Base-by-base conservation (phyloP, 2,888 invertebrate species). In the Nephrotoma appendiculata region DNA sequence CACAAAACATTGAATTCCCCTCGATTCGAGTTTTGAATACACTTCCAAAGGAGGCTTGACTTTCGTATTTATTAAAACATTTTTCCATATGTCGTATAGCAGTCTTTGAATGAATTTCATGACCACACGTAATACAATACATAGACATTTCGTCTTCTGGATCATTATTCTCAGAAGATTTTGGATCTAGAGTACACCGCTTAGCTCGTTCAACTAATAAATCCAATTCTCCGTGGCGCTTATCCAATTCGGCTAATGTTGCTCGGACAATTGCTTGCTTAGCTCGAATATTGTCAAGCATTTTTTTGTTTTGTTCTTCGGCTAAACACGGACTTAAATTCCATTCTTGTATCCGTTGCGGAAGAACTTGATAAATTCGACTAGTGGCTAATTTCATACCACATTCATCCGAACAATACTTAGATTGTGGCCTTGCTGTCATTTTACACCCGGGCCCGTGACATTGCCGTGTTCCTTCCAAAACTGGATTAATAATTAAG, bases 71-170 rank as follows among this genome's bases (percentile, higher is more conserved):
- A 88, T 97, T 96, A 91, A 98, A 99, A 91, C 99, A 99, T 91
- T 98, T 98, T 92, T 98, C 99, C 98, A 99, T 98, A 90, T 99
- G 99, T 89, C 97, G 97, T 31, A 98, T 95, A 0, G 98, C 98
- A 0, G 97, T 96, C 87, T 96, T 95, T 0, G 97, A 96, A 90
- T 97, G 96, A 87, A 99, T 96, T 92, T 99, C 98, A 91, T 97
- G 97, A 0, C 99, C 99, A 92, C 99, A 99, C 0, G 98, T 98
- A 45, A 99, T 97, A 91, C 99, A 99, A 91, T 98, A 98, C 94
- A 98, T 96, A 86, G 96, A 96, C 88, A 91, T 91, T 89, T 95
- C 95, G 88, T 94, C 94, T 88, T 94, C 94, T 6, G 93, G 92
- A 87, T 96, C 95, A 87, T 93, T 94, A 42, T 89, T 89, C n/a